These are phyloP conservation scores for Telmatochromis brachygnathus DNA, from an alignment of 2,113 vertebrate species.

Conservation along the genomic window DNA sequence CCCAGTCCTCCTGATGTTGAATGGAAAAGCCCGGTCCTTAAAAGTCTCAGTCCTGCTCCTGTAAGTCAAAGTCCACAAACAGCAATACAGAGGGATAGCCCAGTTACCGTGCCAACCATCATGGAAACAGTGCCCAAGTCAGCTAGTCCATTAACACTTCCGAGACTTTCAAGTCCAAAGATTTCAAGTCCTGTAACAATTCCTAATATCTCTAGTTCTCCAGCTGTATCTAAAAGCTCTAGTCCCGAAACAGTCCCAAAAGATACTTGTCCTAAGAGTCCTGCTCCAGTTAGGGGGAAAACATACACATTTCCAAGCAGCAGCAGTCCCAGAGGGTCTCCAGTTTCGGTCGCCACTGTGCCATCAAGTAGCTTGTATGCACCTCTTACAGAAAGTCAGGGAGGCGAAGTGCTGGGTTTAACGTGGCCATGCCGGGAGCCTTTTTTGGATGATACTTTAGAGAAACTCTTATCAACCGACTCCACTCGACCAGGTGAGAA, in stretches of 20 bases:
- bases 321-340: conserved; percentile 32
- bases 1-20: not conserved
- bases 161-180: conserved; percentile 41
- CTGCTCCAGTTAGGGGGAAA: conserved; percentile 22
- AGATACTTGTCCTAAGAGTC: conserved; percentile 14
- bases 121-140: not conserved
- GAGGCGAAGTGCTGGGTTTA: conserved; percentile 9
- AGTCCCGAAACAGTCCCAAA: conserved; percentile 2
- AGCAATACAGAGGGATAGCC: not conserved
- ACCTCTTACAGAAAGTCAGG: not conserved
- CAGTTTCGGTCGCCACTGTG: not conserved
- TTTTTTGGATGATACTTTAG: conserved; percentile 53
- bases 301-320: not conserved
- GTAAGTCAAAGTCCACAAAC: not conserved
- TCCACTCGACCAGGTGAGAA: not conserved
- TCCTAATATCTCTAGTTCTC: not conserved
- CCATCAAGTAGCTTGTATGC: not conserved
- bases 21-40: not conserved
- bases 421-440: conserved; percentile 55
- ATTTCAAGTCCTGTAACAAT: conserved; percentile 23
- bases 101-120: not conserved
- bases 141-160: conserved; percentile 32
- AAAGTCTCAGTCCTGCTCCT: conserved; percentile 6
- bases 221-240: not conserved
- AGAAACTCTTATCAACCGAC: conserved; percentile 35